Evolutionary conservation across 2,888 invertebrate genomes (phyloP).

Genomic region (Parapristionchus giblindavisi): DNA sequence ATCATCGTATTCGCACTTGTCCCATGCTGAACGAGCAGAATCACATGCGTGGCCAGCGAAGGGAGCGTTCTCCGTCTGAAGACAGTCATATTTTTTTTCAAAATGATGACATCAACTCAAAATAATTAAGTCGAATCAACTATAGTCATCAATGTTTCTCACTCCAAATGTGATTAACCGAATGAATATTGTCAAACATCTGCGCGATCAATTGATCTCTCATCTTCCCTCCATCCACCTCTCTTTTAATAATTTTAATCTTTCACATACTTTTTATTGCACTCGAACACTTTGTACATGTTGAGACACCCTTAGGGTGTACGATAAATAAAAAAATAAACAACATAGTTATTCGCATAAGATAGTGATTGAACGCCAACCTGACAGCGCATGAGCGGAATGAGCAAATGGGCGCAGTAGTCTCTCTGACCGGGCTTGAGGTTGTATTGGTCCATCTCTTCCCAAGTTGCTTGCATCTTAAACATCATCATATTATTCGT

Average conservation of each 20-base stretch:
- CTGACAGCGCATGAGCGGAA: constrained; percentile 63
- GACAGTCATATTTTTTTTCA: not conserved
- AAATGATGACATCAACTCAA: not conserved
- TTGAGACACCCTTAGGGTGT: too few species aligned
- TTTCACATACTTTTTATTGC: too few species aligned
- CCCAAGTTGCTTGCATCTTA: constrained; percentile 58
- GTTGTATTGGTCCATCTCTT: constrained; percentile 62
- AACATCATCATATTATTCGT: not conserved
- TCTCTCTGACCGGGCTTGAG: constrained; percentile 64
- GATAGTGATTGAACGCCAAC: too few species aligned
- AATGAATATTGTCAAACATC: too few species aligned
- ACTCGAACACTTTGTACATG: too few species aligned
- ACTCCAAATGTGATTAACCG: too few species aligned
- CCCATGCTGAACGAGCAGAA: constrained; percentile 59
- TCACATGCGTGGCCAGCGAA: constrained; percentile 65
- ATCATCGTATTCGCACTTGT: constrained; percentile 68
- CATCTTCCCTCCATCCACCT: too few species aligned
- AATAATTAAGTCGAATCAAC: not conserved
- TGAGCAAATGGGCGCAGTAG: constrained; percentile 67
- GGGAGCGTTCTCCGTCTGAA: constrained; percentile 60
- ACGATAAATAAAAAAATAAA: too few species aligned
- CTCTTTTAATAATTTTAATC: too few species aligned
- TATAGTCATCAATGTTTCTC: not conserved
- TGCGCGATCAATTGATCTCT: too few species aligned
- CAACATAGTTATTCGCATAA: too few species aligned